Base-by-base conservation (phyloP, 2,888 invertebrate genomes). In the Acronicta aceris region DNA sequence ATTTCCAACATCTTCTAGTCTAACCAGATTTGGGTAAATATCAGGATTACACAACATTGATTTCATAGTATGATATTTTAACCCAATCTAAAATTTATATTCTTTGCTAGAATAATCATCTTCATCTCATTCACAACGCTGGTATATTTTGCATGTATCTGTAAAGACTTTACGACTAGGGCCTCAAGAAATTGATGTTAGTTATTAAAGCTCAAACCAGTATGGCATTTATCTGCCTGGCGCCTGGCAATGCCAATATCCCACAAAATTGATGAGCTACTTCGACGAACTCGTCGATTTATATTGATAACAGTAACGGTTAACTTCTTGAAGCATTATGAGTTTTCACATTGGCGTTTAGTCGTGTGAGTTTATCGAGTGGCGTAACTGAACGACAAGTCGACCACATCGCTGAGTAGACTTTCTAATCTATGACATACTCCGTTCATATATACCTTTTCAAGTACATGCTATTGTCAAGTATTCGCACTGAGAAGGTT, bases 331-430 rank as follows among this genome's bases (percentile, higher is more conserved):
- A 38, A 21, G 40, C 43, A 47, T 56, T 43, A 59, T 54, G 47
- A 33, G 25, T 64, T 69, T 69, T 52, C 54, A 57, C 43, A 60
- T 52, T 57, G 71, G 57, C 71, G 59, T 70, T 74, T 58, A 64
- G 60, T 65, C 65, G 71, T 65, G 72, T 59, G 76, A 75, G 75
- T 72, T 72, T 72, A 72, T 71, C 71, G 59, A 65, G 65, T 54
- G 71, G 75, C 72, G 62, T 49, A 75, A 75, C 65, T 49, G 71
- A 59, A 56, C 45, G 58, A 71, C 61, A 61, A 60, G 48, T 52
- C 50, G 52, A 62, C 55, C 62, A 45, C 62, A 74, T 74, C 59
- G 52, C 47, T 50, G 33, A 65, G 61, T 48, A 65, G 56, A 75
- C 76, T 72, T 75, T 72, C 76, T 75, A 72, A 72, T 72, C 65